Evolutionary conservation across 2,888 invertebrate genomes (phyloP), one percentile per base, ranked within the genome.

Genomic region (Plebejus melissa): DNA sequence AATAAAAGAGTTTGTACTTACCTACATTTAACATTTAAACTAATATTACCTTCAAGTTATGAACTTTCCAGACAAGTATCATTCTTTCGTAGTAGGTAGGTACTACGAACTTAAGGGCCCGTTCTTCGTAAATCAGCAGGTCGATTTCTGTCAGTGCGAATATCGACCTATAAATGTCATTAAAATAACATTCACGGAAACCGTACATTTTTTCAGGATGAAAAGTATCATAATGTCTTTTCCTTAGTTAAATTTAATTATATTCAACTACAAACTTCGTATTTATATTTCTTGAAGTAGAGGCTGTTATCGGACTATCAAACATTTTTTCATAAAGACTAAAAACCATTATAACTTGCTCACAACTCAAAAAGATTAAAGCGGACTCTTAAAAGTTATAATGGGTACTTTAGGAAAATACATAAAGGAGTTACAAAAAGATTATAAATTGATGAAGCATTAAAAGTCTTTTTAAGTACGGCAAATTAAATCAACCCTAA

Each of bases 401-500:
- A 71, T 46, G 71, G 32, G 22, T 72, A 36, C 65, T 54, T 72
- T 32, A 50, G 5, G 22, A 50, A 72, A 72, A 16, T 50, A 72
- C 72, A 16, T 13, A 54, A 32, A 32, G 22, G 16, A 16, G 32
- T 46, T 22, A 36, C 32, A 54, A 72, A 72, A 50, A 54, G 28
- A 50, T 46, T 72, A 50, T 16, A 50, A 72, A 72, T 72, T 72
- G 50, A 72, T 54, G 50, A 54, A 72, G 50, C 54, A 54, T 72
- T 72, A 54, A 32, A 54, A 54, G 46, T 72, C 72, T 28, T 54
- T 72, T 72, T 32, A 36, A 71, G 50, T 50, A 16, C 72, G 32
- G n/a, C 16, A 72, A 72, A 72, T 72, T 54, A 72, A 72, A 72
- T 72, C 54, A 54, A 72, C 72, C 72, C 16, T 54, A 54, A 54